phyloP scores from a whole-genome alignment of 2,888 invertebrate species.

The Criorhina ranunculi region DNA sequence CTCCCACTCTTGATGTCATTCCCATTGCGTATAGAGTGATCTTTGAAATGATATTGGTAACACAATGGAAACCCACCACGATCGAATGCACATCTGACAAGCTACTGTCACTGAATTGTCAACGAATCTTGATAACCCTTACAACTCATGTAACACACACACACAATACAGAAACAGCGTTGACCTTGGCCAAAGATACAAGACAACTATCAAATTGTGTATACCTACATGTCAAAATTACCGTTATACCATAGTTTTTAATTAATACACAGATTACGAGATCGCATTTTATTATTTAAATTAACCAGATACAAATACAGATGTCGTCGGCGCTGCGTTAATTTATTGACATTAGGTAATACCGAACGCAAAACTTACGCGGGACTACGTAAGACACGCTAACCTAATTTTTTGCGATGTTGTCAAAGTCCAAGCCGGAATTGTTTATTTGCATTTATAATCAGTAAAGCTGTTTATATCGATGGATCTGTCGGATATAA shows the following conservation, averaged over 20 bases:
- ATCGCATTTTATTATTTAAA: slow-evolving; percentile 57
- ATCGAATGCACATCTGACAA: slow-evolving; percentile 29
- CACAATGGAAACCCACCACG: slow-evolving; percentile 21
- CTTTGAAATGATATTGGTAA: slow-evolving; percentile 10
- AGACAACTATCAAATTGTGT: no score
- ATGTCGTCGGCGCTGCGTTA: slow-evolving; percentile 5
- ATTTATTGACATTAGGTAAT: slow-evolving; percentile 55
- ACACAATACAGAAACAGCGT: background rate
- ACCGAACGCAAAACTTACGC: slow-evolving; percentile 2
- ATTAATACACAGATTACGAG: slow-evolving; percentile 48
- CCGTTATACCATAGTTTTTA: slow-evolving; percentile 31
- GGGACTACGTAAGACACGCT: slow-evolving; percentile 65
- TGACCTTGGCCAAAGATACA: slow-evolving; percentile 53
- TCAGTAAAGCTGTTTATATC: slow-evolving; percentile 33
- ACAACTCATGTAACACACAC: slow-evolving; percentile 40
- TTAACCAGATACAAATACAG: slow-evolving; percentile 25
- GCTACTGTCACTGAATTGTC: slow-evolving; percentile 11
- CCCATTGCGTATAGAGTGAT: background rate
- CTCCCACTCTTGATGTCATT: slow-evolving; percentile 18
- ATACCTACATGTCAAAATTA: slow-evolving; percentile 44
- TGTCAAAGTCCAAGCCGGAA: slow-evolving; percentile 25
- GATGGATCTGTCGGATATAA: background rate
- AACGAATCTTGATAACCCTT: slow-evolving; percentile 14
- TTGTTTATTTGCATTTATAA: slow-evolving; percentile 65
- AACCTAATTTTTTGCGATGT: slow-evolving; percentile 62